Evolutionary conservation across 2,797 vertebrate species (phyloP).

Genomic region (Syngnathus rostellatus): DNA sequence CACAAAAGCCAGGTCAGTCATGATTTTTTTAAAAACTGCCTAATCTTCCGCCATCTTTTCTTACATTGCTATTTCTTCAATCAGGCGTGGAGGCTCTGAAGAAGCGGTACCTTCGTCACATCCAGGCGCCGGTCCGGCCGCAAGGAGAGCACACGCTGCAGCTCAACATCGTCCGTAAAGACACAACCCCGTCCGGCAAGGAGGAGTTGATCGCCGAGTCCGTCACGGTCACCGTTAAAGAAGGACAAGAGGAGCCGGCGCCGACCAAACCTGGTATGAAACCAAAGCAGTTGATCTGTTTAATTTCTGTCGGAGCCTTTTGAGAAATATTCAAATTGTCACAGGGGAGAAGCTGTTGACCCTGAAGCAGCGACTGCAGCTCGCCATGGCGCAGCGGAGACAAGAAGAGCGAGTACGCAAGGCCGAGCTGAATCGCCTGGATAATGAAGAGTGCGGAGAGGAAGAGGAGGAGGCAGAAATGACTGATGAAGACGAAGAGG

Average conservation of each 20-base stretch:
- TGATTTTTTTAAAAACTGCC: no score
- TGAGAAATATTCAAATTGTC: background rate
- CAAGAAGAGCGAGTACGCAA: conserved; percentile 80
- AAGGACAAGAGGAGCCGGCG: conserved; percentile 63
- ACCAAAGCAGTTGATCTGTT: background rate
- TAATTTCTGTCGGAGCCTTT: background rate
- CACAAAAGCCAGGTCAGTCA: conserved; percentile 72
- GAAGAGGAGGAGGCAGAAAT: conserved; percentile 81
- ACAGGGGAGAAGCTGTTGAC: conserved; percentile 83
- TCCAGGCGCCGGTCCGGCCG: conserved; percentile 51
- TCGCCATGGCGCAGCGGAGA: conserved; percentile 87
- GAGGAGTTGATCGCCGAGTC: conserved; percentile 76
- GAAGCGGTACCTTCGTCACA: conserved; percentile 84
- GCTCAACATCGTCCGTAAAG: conserved; percentile 81
- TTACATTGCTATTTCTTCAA: background rate
- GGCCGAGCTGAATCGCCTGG: conserved; percentile 78
- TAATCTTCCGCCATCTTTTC: no score
- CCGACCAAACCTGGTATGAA: conserved; percentile 76
- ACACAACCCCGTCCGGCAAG: conserved; percentile 73
- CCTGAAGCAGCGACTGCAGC: conserved; percentile 88
- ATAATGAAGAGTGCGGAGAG: conserved; percentile 87
- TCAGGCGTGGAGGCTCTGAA: conserved; percentile 86
- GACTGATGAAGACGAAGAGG: conserved; percentile 82
- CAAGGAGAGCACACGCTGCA: conserved; percentile 68
- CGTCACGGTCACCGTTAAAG: conserved; percentile 74